A percentile compares a stretch with the other conserved stretches of the same genome.
These are phyloP conservation scores for Cydia pomonella DNA, from an alignment of 1,140 invertebrate species.

Conservation along the genomic window DNA sequence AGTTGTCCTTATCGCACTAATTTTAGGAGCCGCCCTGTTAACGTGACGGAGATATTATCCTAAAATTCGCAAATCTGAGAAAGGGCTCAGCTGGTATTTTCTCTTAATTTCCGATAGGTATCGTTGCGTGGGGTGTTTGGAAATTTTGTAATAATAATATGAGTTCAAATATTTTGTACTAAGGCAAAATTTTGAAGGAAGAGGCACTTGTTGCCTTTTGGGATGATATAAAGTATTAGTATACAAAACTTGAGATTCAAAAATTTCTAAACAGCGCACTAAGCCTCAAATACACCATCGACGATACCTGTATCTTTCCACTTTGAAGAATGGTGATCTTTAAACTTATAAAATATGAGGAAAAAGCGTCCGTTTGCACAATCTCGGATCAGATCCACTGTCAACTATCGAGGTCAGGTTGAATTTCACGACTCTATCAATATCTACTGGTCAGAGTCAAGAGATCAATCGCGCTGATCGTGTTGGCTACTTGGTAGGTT, in stretches of 20 bases:
- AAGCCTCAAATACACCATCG: not conserved
- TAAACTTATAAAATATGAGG: conserved; percentile 11
- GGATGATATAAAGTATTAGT: too few relatives aligned
- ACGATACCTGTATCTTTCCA: not conserved
- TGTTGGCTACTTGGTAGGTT: conserved; percentile 1
- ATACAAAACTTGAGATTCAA: not conserved
- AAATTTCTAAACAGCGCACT: not conserved
- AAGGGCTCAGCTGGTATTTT: too few relatives aligned
- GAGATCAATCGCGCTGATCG: conserved; percentile 2
- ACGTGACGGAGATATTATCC: too few relatives aligned
- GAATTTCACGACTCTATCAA: conserved; percentile 33
- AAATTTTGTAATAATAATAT: too few relatives aligned
- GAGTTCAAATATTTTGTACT: too few relatives aligned
- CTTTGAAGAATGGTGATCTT: not conserved
- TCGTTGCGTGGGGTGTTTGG: not conserved
- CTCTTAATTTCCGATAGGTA: not conserved
- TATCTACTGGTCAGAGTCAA: conserved; percentile 24
- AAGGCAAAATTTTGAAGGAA: too few relatives aligned
- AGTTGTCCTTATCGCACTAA: too few relatives aligned
- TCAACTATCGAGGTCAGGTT: conserved; percentile 33
- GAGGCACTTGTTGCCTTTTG: too few relatives aligned
- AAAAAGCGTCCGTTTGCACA: conserved; percentile 23
- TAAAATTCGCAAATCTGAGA: too few relatives aligned
- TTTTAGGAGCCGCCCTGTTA: too few relatives aligned
- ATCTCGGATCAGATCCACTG: conserved; percentile 26